These are phyloP conservation scores for Harpegnathos saltator DNA, from an alignment of 1,140 invertebrate species.

Conservation along the genomic window DNA sequence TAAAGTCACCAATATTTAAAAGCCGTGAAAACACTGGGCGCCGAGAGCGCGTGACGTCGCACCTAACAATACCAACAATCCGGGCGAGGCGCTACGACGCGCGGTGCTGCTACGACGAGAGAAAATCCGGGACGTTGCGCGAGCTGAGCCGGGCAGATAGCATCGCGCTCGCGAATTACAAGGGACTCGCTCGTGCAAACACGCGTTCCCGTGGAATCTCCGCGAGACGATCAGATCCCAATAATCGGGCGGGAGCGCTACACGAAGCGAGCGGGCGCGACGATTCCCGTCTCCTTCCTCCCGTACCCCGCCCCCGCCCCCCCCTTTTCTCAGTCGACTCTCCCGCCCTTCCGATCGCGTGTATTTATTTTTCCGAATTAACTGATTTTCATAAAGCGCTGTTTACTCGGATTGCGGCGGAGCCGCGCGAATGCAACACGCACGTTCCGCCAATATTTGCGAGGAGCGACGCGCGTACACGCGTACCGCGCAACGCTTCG, in stretches of 20 bases:
- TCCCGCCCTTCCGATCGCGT: not conserved
- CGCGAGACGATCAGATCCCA: not conserved
- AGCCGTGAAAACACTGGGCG: not conserved
- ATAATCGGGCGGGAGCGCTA: not conserved
- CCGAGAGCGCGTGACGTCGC: too few relatives aligned
- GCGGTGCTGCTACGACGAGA: not conserved
- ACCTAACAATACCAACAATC: too few relatives aligned
- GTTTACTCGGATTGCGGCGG: conserved; percentile 44
- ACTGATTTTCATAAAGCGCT: conserved; percentile 70
- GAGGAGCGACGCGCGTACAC: conserved; percentile 57
- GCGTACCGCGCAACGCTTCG: not conserved
- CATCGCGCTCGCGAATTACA: conserved; percentile 14
- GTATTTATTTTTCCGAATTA: conserved; percentile 49
- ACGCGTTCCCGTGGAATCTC: not conserved
- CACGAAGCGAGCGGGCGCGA: not conserved
- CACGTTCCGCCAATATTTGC: conserved; percentile 74
- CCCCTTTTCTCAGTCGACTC: too few relatives aligned
- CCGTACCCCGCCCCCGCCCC: too few relatives aligned
- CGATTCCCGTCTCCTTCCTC: too few relatives aligned
- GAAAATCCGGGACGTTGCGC: not conserved
- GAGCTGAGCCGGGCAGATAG: not conserved
- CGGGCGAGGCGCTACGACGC: not conserved
- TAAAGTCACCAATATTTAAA: conserved; percentile 3
- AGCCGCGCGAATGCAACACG: conserved; percentile 37
- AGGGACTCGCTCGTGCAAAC: not conserved